Conservation (phyloP, 2,888 invertebrate species). For the Liopterus haemorrhoidalis region DNA sequence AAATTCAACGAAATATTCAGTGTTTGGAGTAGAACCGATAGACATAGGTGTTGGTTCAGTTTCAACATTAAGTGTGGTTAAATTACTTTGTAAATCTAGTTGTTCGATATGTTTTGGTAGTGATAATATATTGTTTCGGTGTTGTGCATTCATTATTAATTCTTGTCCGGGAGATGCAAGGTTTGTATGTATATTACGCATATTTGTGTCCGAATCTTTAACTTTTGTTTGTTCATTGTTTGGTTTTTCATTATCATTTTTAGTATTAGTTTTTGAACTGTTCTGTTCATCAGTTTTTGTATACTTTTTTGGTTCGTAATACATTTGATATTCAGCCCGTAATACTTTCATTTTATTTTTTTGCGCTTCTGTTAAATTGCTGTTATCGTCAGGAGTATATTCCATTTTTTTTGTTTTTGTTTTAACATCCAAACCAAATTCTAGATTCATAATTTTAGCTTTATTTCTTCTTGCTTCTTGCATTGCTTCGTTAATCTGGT, state of each 20-base stretch:
- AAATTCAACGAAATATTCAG: slow-evolving; percentile 13
- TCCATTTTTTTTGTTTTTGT: slow-evolving; percentile 28
- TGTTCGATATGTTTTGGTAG: slow-evolving; percentile 18
- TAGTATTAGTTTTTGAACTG: too few species aligned
- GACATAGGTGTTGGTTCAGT: slow-evolving; percentile 41
- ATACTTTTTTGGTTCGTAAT: slow-evolving; percentile 31
- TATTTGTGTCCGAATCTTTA: background rate
- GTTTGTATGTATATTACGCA: too few species aligned
- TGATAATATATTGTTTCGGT: slow-evolving; percentile 21
- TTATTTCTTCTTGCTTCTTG: slow-evolving; percentile 47
- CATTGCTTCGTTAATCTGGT: slow-evolving; percentile 42
- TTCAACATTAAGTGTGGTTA: background rate
- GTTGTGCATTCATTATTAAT: slow-evolving; percentile 24
- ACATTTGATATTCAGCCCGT: slow-evolving; percentile 55
- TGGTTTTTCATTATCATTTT: background rate
- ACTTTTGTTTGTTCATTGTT: background rate
- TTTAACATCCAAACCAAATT: slow-evolving; percentile 43
- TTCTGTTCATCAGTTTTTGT: slow-evolving; percentile 7
- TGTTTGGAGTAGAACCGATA: slow-evolving; percentile 41
- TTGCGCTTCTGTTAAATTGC: slow-evolving; percentile 55
- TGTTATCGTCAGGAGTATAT: slow-evolving; percentile 30
- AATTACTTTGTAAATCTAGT: too few species aligned
- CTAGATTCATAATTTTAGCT: slow-evolving; percentile 48
- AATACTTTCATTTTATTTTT: slow-evolving; percentile 57
- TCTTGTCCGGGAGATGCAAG: slow-evolving; percentile 21